Evolutionary conservation across 2,113 vertebrate species (phyloP), one percentile per base, ranked within the genome.

Genomic region (Corythaeola cristata): DNA sequence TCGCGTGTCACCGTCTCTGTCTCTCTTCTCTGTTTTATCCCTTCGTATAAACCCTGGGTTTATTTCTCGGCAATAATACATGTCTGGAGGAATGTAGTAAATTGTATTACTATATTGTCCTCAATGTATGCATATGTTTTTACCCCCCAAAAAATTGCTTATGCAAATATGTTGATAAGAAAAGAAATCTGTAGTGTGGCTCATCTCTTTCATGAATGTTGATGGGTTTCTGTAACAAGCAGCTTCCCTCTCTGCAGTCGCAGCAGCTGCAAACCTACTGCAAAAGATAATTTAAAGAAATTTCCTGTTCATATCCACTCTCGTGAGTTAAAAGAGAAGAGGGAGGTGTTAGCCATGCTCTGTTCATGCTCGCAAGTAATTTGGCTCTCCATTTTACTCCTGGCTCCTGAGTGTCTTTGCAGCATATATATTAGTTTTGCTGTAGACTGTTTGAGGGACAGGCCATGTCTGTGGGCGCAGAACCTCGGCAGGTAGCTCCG

Each of bases 401-500:
- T 20, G 39, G 24, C 28, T 84, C 8, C 53, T 21, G 26, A 3
- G 60, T 18, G 12, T 27, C 45, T 64, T 52, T 77, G 77, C 63
- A 10, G 39, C 13, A 2, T 26, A 7, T 59, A 2, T 17, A 4
- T 68, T 11, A 27, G 23, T 30, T 52, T 64, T 60, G 14, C 28
- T 59, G 0, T 7, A 21, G 64, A 5, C 20, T 22, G 11, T 30
- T 66, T 18, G n/a, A 49, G n/a, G n/a, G 30, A 9, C 21, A 8
- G 45, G 15, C 19, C 4, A 0, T 26, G 45, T 55, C 63, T 15
- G 1, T 15, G 37, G 64, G 8, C 17, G 1, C n/a, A 10, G 16
- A 72, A 5, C 15, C 30, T 18, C 9, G 47, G 12, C 55, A 50
- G 69, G 30, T 28, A 8, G 10, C 49, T 44, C 49, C 0, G 0